phyloP scores from a whole-genome alignment of 2,113 vertebrate species.

The Cardinalis cardinalis region DNA sequence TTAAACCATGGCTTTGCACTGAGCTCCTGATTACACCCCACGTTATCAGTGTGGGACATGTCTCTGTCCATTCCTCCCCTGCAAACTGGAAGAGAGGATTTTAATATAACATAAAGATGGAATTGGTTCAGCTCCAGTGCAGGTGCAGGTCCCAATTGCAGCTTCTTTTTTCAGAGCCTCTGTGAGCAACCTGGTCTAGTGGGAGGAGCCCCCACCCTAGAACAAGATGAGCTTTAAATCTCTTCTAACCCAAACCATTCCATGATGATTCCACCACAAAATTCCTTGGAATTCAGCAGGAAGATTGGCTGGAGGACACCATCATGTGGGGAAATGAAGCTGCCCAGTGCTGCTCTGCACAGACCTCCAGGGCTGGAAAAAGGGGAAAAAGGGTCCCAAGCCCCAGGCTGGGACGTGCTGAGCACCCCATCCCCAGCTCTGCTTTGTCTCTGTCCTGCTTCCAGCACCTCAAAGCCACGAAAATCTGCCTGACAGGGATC shows the following conservation, averaged over 20 bases:
- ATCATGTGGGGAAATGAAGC: neutral
- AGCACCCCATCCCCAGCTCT: neutral
- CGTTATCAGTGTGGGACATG: rapidly evolving
- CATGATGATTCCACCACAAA: neutral
- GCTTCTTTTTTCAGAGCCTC: neutral
- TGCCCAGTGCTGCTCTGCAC: neutral
- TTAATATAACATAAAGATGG: neutral
- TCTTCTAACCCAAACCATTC: neutral
- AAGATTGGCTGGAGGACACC: neutral
- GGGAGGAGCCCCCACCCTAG: neutral
- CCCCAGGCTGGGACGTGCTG: neutral
- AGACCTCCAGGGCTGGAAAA: neutral
- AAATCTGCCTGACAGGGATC: neutral
- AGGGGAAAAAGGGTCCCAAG: no score
- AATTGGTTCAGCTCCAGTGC: neutral
- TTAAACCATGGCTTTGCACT: rapidly evolving
- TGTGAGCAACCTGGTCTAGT: no score
- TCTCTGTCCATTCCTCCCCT: neutral
- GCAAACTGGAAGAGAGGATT: neutral
- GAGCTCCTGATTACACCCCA: neutral
- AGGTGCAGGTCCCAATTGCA: neutral
- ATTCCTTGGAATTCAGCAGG: neutral
- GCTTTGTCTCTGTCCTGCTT: neutral
- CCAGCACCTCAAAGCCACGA: neutral
- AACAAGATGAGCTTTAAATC: neutral